Base-by-base conservation (phyloP, 2,113 vertebrate genomes). In the Oncorhynchus tshawytscha region DNA sequence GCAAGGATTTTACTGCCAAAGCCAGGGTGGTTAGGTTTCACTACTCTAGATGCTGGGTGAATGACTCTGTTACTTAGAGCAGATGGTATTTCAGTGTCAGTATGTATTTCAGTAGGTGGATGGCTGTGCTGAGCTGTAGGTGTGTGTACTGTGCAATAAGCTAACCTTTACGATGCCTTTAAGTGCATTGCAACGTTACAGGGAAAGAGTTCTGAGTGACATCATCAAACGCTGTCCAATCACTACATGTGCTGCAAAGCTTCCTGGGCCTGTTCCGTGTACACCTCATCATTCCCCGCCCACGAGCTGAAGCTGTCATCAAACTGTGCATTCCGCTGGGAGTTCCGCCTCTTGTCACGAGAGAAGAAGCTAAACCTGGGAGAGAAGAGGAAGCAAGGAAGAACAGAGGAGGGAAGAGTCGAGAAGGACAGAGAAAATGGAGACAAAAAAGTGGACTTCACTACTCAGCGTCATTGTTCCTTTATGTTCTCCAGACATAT, bases 311-410 rank as follows among this genome's bases (percentile, higher is more conserved):
- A 92, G 68, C 93, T 86, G 70, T 85, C 92, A 11, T 94, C 95
- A 67, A 94, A 84, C 81, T 92, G 91, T 0, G 77, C 67, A 0
- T 73, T 83, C 65, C 88, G 93, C 92, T 94, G 96, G 67, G 90
- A 91, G 88, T 91, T 85, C 9, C 95, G 94, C 85, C 91, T 95
- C 88, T 99, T 99, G 76, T 99, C 97, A 0, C 97, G 94, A 1
- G 96, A 99, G 93, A 99, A 98, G 93, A 99, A 98, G 83, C 95
- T 99, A 98, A 99, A 99, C 94, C 98, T 99, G 86, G 67, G 74
- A 71, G 0, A 18, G 25, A 13, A 51, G n/a, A 70, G 39, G 68
- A 70, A 66, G 27, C 24, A 4, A 25, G 45, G 8, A 11, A 0
- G 1, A 45, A 75, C n/a, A 78, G 48, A 18, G 27, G 15, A 11